Percentiles rank a stretch among this genome's conserved stretches.
Evolutionary conservation across 2,888 invertebrate genomes (phyloP).

Genomic region (Phrixothrix hirtus): DNA sequence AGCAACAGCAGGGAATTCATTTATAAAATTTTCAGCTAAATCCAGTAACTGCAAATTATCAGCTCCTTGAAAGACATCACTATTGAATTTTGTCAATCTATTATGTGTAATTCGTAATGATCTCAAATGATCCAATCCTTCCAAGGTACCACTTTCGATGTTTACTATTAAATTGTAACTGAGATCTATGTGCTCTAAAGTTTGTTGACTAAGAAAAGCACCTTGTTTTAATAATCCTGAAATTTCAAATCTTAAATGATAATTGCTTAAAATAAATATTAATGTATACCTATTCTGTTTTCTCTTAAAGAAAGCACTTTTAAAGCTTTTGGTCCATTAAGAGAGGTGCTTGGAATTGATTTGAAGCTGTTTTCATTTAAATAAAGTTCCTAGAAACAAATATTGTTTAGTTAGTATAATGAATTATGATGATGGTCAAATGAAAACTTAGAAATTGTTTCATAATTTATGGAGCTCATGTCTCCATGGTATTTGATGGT

Average conservation of each 20-base stretch:
- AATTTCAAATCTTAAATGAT: conserved; percentile 33
- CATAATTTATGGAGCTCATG: neutral
- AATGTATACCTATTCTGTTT: conserved; percentile 75
- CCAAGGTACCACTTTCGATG: conserved; percentile 77
- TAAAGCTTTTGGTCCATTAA: conserved; percentile 79
- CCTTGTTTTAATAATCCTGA: conserved; percentile 69
- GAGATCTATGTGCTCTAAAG: conserved; percentile 76
- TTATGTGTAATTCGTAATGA: conserved; percentile 77
- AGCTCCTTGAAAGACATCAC: conserved; percentile 80
- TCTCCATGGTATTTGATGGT: too few species aligned
- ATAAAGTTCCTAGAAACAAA: conserved; percentile 68
- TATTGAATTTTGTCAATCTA: conserved; percentile 77
- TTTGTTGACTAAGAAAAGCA: conserved; percentile 71
- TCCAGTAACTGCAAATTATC: conserved; percentile 78
- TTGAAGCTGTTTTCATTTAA: conserved; percentile 81
- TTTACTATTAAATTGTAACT: conserved; percentile 75
- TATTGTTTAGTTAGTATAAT: neutral
- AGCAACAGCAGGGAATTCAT: conserved; percentile 78
- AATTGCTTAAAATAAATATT: neutral
- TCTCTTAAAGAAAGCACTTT: conserved; percentile 73
- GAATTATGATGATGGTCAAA: too few species aligned
- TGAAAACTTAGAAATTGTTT: too few species aligned
- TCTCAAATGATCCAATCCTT: conserved; percentile 68
- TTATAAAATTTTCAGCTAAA: conserved; percentile 83
- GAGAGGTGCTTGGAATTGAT: conserved; percentile 73